These are phyloP conservation scores for Phylloscopus trochiloides DNA, from an alignment of 2,113 vertebrate genomes.

Conservation along the genomic window DNA sequence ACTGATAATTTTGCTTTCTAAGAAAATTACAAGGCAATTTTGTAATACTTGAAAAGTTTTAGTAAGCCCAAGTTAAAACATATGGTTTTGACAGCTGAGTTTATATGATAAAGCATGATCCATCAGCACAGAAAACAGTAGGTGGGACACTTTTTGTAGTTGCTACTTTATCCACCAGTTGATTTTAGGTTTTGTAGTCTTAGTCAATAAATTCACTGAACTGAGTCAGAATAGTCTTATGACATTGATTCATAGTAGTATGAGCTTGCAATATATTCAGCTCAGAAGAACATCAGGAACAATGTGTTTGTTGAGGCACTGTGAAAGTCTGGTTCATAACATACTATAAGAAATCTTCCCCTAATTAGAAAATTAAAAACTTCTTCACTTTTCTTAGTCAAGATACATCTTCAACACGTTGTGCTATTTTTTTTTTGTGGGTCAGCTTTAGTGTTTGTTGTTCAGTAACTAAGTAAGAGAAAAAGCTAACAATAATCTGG, in stretches of 20 bases:
- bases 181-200: neutral
- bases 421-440: neutral
- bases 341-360: neutral
- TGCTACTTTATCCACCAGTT: neutral
- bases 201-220: neutral
- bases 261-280: neutral
- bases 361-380: neutral
- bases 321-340: neutral
- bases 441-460: neutral
- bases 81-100: neutral
- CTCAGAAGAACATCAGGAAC: neutral
- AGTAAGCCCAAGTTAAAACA: neutral
- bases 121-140: neutral
- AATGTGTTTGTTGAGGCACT: neutral
- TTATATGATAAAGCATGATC: neutral
- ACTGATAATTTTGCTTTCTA: neutral
- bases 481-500: neutral
- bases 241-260: slow-evolving; percentile 35
- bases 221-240: slow-evolving; percentile 34
- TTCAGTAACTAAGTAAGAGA: neutral
- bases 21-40: neutral
- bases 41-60: neutral
- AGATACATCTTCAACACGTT: neutral
- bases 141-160: neutral
- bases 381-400: neutral